Evolutionary conservation across 2,797 vertebrate species (phyloP).

Genomic region (Epinephelus malabaricus): DNA sequence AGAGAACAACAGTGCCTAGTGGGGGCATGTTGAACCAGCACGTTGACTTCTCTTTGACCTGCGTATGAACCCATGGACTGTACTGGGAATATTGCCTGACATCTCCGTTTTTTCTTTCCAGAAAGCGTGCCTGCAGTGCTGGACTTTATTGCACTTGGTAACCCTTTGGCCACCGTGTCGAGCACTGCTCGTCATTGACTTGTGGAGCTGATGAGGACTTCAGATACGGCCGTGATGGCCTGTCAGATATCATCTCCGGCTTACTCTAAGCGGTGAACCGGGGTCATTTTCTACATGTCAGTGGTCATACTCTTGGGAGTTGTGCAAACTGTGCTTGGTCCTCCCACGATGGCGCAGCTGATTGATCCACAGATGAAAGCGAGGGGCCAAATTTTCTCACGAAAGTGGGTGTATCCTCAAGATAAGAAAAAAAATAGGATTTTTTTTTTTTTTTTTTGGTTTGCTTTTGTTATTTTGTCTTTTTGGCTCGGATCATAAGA

Average conservation of each 20-base stretch:
- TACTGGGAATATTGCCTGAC: conserved; percentile 73
- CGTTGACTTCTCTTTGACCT: conserved; percentile 72
- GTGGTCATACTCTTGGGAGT: conserved; percentile 42
- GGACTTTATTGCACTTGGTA: conserved; percentile 74
- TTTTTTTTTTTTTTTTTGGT: conserved; percentile 13
- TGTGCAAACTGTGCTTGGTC: conserved; percentile 38
- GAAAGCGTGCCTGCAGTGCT: conserved; percentile 69
- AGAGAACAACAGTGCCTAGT: conserved; percentile 61
- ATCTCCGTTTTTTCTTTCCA: conserved; percentile 49
- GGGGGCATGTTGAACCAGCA: conserved; percentile 64
- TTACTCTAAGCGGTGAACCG: conserved; percentile 42
- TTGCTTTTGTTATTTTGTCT: conserved; percentile 31
- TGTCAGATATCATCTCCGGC: conserved; percentile 52
- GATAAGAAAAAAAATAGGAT: conserved; percentile 30
- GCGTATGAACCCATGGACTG: conserved; percentile 60
- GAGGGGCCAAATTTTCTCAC: conserved; percentile 45
- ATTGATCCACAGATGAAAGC: conserved; percentile 47
- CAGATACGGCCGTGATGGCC: conserved; percentile 43
- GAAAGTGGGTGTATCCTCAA: conserved; percentile 45
- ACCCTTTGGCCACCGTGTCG: conserved; percentile 49
- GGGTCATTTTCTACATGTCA: conserved; percentile 49
- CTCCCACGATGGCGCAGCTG: conserved; percentile 35
- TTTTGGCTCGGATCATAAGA: conserved; percentile 60
- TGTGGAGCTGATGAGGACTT: conserved; percentile 61
- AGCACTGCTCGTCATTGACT: conserved; percentile 49